These are phyloP conservation scores for Ciconia stormi DNA, from an alignment of 2,113 vertebrate species.

Conservation along the genomic window DNA sequence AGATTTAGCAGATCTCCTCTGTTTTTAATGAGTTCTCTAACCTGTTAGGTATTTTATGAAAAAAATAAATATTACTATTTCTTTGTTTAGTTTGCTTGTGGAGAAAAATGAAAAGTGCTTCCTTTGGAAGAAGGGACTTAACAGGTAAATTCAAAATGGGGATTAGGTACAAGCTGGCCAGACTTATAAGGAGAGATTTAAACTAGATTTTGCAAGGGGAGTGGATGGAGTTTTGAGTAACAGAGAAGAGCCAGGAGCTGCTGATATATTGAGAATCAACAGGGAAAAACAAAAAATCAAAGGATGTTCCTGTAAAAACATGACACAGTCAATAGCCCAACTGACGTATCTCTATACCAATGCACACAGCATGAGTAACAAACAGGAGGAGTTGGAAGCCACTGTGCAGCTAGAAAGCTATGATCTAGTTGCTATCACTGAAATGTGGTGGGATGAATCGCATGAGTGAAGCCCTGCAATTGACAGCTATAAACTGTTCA, in stretches of 20 bases:
- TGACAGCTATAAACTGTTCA: neutral
- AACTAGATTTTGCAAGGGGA: neutral
- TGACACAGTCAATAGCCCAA: neutral
- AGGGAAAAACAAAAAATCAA: neutral
- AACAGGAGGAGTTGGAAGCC: neutral
- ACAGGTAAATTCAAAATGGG: neutral
- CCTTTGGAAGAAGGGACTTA: neutral
- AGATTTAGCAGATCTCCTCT: neutral
- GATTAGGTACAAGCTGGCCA: neutral
- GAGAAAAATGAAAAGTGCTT: neutral
- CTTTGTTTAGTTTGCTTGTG: neutral
- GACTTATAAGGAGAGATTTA: neutral
- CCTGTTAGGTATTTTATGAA: neutral
- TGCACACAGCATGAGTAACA: neutral
- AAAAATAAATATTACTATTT: neutral
- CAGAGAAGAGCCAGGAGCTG: neutral
- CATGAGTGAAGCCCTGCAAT: neutral
- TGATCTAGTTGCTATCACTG: neutral
- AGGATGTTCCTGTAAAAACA: neutral
- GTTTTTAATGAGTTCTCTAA: neutral
- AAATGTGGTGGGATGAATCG: fast-evolving
- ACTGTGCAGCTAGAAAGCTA: neutral
- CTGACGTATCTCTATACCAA: neutral
- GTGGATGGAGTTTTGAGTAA: neutral
- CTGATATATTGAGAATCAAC: neutral